Conservation (phyloP, 1,140 invertebrate species). For the Pemphigus obesinymphae region DNA sequence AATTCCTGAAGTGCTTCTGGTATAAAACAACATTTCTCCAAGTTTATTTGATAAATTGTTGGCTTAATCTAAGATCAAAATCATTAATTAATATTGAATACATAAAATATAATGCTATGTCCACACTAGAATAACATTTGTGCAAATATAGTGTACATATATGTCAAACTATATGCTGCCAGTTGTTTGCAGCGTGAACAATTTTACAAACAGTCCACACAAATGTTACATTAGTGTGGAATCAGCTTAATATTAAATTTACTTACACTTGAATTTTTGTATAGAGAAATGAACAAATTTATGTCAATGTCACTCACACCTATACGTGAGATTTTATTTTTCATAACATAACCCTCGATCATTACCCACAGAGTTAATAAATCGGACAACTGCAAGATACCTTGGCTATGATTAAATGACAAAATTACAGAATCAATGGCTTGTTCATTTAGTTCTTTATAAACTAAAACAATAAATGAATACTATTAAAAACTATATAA, state of each 20-base stretch:
- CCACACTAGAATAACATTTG: too few relatives aligned
- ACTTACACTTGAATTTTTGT: slow-evolving; percentile 67
- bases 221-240: too few relatives aligned
- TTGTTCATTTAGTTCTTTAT: slow-evolving; percentile 65
- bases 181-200: too few relatives aligned
- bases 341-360: slow-evolving; percentile 64
- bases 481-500: too few relatives aligned
- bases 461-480: slow-evolving; percentile 55
- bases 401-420: slow-evolving; percentile 53
- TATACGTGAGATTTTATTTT: slow-evolving; percentile 65
- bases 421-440: slow-evolving; percentile 73
- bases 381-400: slow-evolving; percentile 53
- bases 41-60: slow-evolving; percentile 89
- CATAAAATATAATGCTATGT: background rate
- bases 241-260: too few relatives aligned
- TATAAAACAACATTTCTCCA: slow-evolving; percentile 92
- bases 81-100: background rate
- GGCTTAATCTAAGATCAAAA: slow-evolving; percentile 66
- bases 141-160: too few relatives aligned
- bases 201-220: too few relatives aligned
- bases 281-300: slow-evolving; percentile 67
- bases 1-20: slow-evolving; percentile 83
- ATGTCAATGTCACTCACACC: slow-evolving; percentile 88
- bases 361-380: slow-evolving; percentile 69
- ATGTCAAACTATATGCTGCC: too few relatives aligned